phyloP scores from a whole-genome alignment of 2,113 vertebrate species.

The Sitta europaea region DNA sequence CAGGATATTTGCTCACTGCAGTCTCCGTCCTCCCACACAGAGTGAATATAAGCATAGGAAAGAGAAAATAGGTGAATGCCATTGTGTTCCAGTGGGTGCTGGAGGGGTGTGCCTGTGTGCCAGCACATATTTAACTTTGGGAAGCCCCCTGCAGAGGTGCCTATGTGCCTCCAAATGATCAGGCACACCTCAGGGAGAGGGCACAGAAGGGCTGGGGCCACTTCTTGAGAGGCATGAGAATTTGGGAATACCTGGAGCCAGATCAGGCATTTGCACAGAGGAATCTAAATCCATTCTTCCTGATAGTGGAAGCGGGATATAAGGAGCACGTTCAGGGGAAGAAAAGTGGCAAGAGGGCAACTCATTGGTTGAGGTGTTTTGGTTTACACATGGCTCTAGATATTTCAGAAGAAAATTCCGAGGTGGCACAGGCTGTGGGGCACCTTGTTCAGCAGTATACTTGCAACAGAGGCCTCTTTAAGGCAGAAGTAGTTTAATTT shows the following conservation, averaged over 20 bases:
- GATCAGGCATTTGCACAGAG: background rate
- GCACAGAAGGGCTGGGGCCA: background rate
- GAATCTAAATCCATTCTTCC: background rate
- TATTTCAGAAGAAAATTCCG: background rate
- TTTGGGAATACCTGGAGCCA: background rate
- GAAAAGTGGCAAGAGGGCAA: background rate
- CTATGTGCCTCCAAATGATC: background rate
- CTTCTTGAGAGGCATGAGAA: background rate
- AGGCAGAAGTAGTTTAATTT: slow-evolving; percentile 7
- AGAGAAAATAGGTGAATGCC: background rate
- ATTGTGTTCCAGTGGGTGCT: background rate
- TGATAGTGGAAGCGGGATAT: background rate
- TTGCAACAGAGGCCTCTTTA: background rate
- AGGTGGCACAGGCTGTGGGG: background rate
- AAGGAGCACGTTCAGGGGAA: fast-evolving
- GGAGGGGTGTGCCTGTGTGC: background rate
- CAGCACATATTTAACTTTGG: fast-evolving
- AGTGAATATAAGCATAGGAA: fast-evolving
- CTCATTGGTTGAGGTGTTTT: fast-evolving
- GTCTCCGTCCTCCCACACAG: fast-evolving
- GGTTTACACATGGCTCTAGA: background rate
- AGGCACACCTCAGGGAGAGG: background rate
- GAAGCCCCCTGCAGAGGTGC: background rate
- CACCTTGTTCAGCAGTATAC: background rate
- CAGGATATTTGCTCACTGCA: background rate